Base-by-base conservation (phyloP, 2,113 vertebrate genomes). In the Hippocampus comes region DNA sequence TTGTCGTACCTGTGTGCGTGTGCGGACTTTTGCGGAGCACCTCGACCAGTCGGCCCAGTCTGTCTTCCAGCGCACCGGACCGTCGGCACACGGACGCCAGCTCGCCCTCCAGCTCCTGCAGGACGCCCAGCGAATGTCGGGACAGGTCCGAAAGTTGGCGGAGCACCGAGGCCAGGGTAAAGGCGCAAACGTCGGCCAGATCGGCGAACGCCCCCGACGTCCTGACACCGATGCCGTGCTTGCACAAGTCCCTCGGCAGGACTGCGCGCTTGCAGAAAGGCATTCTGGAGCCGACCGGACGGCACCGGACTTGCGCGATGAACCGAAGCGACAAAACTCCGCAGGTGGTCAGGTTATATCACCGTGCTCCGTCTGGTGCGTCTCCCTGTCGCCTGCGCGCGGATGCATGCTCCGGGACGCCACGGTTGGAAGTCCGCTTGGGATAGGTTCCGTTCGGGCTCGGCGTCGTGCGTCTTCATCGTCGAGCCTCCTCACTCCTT, bases 101-200 rank as follows among this genome's bases (percentile, higher is more conserved):
- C 68, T 93, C 92, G 5, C 88, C 91, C 84, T 94, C 90, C 75
- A 94, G 90, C 69, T 94, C 92, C 72, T 91, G 87, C 86, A 94
- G 84, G 89, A 94, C 90, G 90, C 90, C 82, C 79, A 92, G 89
- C 48, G 91, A 90, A 78, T 88, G 89, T 34, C 92, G 89, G 81
- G 92, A 94, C 77, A 94, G 77, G 81, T 94, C 93, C 12, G 92
- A 89, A 57, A 94, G 92, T 88, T 94, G 92, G 23, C 90, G 84
- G 72, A 93, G 90, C 78, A 90, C 73, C 61, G 93, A 91, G 79
- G 89, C 79, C 76, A 94, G 82, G 65, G 78, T 83, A 76, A 88
- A 88, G 76, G 88, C 82, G 86, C 92, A 89, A 38, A 93, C 92
- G 72, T 92, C 92, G 83, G 60, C 89, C 87, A 94, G 65, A 60